A percentile compares a stretch with the other conserved stretches of the same genome.
Conservation (phyloP, 2,797 vertebrate species). For the Orestias chungarensis region DNA sequence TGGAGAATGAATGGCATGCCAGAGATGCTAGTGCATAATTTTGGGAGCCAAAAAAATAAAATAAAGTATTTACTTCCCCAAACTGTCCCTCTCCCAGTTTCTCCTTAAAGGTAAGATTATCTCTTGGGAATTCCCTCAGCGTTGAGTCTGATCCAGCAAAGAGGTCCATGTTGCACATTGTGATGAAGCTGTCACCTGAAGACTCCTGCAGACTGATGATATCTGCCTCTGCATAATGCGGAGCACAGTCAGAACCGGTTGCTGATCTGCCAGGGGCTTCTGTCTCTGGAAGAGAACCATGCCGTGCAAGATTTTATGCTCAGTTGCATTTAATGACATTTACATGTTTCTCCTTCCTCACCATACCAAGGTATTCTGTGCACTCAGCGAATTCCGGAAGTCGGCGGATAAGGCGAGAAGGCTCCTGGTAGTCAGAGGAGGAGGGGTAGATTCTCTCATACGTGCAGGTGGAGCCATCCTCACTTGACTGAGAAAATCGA, state of each 20-base stretch:
- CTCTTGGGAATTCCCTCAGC: constrained; percentile 92
- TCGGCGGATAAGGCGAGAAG: constrained; percentile 89
- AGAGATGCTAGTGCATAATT: neutral
- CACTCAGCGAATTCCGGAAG: constrained; percentile 88
- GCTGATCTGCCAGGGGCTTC: constrained; percentile 71
- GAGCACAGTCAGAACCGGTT: constrained; percentile 81
- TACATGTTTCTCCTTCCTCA: too few relatives aligned
- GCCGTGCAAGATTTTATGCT: neutral
- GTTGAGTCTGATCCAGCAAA: constrained; percentile 88
- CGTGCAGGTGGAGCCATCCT: constrained; percentile 87
- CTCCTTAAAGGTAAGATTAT: constrained; percentile 93
- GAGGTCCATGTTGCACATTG: constrained; percentile 88
- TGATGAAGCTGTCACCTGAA: constrained; percentile 85
- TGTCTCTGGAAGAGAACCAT: constrained; percentile 32
- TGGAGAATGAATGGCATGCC: neutral
- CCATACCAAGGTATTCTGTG: constrained; percentile 85
- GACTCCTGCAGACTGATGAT: constrained; percentile 92
- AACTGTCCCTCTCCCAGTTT: constrained; percentile 98
- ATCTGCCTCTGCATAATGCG: constrained; percentile 95
- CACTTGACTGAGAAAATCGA: constrained; percentile 87
- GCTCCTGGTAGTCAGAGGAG: constrained; percentile 95
- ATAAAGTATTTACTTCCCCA: constrained; percentile 43
- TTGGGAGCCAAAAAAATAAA: neutral
- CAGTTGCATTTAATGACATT: neutral
- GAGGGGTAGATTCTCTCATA: constrained; percentile 96